Percentiles rank a stretch among this genome's conserved stretches.
phyloP scores from a whole-genome alignment of 2,888 invertebrate species.

The Eilema griseolum region DNA sequence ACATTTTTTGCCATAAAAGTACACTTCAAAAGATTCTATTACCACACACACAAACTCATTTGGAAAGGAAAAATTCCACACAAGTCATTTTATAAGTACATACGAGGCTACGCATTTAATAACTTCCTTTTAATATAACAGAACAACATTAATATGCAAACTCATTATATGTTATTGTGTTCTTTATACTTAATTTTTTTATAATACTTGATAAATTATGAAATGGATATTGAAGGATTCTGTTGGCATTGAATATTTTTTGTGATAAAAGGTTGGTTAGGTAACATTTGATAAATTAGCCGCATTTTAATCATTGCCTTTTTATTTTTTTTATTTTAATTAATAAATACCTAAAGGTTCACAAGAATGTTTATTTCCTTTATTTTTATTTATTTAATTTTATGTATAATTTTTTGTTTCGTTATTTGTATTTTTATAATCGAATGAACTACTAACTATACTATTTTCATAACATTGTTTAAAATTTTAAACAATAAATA shows the following conservation, averaged over 20 bases:
- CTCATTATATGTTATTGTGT: neutral
- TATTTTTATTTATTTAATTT: too few species aligned
- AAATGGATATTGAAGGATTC: neutral
- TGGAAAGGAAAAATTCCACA: neutral
- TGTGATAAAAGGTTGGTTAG: too few species aligned
- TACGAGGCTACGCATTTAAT: neutral
- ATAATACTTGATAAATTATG: neutral
- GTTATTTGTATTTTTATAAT: too few species aligned
- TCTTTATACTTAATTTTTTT: neutral
- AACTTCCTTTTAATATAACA: neutral
- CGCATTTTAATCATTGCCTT: too few species aligned
- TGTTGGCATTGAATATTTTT: neutral
- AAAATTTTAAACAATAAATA: too few species aligned
- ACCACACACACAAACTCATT: neutral
- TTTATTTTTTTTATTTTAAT: neutral
- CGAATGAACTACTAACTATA: too few species aligned
- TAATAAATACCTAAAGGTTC: too few species aligned
- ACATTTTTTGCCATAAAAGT: neutral
- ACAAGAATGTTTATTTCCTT: too few species aligned
- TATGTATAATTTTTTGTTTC: neutral
- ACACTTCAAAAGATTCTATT: slow-evolving; percentile 1
- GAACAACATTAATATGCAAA: neutral
- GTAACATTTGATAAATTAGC: too few species aligned
- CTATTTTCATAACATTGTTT: too few species aligned
- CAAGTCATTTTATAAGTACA: neutral